Conservation (phyloP, 2,113 vertebrate species). For the Neomonachus schauinslandi region DNA sequence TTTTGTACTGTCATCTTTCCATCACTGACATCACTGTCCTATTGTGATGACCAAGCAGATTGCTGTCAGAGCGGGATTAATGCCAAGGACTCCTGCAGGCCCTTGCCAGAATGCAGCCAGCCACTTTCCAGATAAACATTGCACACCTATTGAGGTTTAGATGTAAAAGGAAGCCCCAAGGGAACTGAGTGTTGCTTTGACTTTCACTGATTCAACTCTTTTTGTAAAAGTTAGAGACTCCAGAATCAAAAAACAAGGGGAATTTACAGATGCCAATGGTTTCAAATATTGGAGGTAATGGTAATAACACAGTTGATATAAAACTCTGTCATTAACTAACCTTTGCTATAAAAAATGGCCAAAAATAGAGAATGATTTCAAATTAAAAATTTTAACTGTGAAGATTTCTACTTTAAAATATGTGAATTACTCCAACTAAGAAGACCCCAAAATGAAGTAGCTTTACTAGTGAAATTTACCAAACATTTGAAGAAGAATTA, state of each 20-base stretch:
- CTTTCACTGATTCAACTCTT: constrained; percentile 11
- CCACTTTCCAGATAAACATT: background rate
- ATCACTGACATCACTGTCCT: background rate
- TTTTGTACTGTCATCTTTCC: background rate
- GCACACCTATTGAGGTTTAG: background rate
- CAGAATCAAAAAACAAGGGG: background rate
- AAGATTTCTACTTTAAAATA: constrained; percentile 43
- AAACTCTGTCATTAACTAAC: background rate
- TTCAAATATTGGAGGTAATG: background rate
- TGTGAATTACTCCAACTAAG: background rate
- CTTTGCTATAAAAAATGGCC: constrained; percentile 14
- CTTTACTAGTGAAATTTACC: background rate
- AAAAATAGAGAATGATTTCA: background rate
- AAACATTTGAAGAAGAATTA: background rate
- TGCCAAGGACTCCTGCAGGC: background rate
- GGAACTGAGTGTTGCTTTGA: background rate
- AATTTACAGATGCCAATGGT: background rate
- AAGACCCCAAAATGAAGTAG: background rate
- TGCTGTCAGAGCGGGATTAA: background rate
- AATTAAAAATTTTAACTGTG: background rate
- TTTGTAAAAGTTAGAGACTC: background rate
- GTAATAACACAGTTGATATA: background rate
- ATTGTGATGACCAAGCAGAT: background rate
- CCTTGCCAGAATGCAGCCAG: background rate
- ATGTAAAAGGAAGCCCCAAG: background rate